These are phyloP conservation scores for Hemicentrotus pulcherrimus DNA, from an alignment of 35 echinoderm and acorn worm genomes.

Conservation along the genomic window DNA sequence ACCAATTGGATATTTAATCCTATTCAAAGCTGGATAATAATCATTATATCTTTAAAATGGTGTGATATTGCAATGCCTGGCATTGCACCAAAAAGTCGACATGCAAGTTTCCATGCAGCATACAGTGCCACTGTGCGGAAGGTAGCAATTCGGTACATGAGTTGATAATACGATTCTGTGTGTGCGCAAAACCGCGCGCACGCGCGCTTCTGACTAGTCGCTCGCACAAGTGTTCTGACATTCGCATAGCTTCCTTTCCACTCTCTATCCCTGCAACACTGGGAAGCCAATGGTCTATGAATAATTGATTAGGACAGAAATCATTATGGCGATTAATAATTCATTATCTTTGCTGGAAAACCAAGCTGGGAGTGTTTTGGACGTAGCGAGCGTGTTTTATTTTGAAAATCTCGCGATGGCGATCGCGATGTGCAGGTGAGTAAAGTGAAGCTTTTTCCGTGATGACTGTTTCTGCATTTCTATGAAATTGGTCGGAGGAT, in stretches of 20 bases:
- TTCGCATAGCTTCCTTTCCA: neutral
- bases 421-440: neutral
- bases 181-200: neutral
- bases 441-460: neutral
- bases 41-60: too few species aligned
- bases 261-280: neutral
- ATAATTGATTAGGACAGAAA: slow-evolving; percentile 38
- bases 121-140: neutral
- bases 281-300: slow-evolving; percentile 8
- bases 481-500: neutral
- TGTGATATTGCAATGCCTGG: too few species aligned
- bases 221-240: neutral
- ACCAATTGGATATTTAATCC: too few species aligned
- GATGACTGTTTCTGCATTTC: neutral
- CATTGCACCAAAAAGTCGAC: too few species aligned
- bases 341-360: neutral
- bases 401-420: neutral
- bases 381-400: slow-evolving; percentile 9
- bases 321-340: slow-evolving; percentile 45
- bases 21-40: too few species aligned
- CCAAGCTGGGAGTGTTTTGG: neutral
- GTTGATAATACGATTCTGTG: neutral
- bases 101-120: neutral
- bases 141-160: neutral
- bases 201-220: neutral